A percentile compares a stretch with the other conserved stretches of the same genome.
Evolutionary conservation across 1,140 invertebrate species (phyloP).

Genomic region (Melitaea cinxia): DNA sequence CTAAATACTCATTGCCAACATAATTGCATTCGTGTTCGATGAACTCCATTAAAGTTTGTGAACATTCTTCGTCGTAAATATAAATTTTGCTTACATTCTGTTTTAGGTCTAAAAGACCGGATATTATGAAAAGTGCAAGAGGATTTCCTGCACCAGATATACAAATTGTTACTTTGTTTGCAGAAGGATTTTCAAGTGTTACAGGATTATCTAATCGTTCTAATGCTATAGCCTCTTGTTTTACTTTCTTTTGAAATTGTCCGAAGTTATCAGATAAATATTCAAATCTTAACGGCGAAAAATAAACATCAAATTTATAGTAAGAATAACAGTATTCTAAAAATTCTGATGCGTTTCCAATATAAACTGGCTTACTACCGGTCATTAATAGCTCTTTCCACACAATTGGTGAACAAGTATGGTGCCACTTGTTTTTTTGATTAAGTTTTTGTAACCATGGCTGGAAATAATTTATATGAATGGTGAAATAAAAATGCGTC

Average conservation of each 20-base stretch:
- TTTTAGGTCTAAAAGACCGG: constrained; percentile 51
- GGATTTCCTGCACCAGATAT: constrained; percentile 61
- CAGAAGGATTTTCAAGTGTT: constrained; percentile 24
- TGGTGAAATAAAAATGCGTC: not conserved
- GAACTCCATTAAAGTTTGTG: constrained; percentile 51
- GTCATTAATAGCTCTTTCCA: constrained; percentile 80
- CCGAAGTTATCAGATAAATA: constrained; percentile 61
- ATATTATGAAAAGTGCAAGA: constrained; percentile 62
- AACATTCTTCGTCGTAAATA: constrained; percentile 57
- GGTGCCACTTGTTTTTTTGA: constrained; percentile 77
- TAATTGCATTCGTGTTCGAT: constrained; percentile 67
- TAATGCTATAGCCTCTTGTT: constrained; percentile 35
- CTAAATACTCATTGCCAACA: constrained; percentile 47
- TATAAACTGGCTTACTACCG: constrained; percentile 77
- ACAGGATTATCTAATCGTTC: constrained; percentile 25
- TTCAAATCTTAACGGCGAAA: constrained; percentile 68
- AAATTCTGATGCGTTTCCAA: constrained; percentile 81
- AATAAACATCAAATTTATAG: constrained; percentile 78
- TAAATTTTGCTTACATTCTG: constrained; percentile 63
- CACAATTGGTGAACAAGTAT: constrained; percentile 72
- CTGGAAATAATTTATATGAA: constrained; percentile 45
- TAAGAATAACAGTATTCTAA: constrained; percentile 82
- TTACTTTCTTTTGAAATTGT: constrained; percentile 61
- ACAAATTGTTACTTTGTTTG: constrained; percentile 50
- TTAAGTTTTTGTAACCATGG: constrained; percentile 74